These are phyloP conservation scores for Drosophila greeni DNA, from an alignment of 2,888 invertebrate genomes.

Conservation along the genomic window DNA sequence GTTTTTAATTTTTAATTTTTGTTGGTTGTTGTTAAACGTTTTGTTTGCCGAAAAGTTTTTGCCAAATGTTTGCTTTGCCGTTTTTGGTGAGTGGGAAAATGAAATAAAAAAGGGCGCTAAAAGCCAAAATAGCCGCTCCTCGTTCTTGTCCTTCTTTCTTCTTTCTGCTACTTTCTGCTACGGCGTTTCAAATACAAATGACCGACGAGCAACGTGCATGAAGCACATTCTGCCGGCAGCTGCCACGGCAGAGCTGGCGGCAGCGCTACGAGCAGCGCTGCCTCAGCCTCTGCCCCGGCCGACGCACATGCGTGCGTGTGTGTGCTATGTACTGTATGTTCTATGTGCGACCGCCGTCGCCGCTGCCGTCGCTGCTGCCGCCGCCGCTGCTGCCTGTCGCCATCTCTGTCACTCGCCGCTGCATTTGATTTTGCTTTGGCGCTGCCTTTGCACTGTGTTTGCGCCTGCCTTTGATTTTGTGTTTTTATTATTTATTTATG, in stretches of 20 bases:
- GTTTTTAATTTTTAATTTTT: slow-evolving; percentile 13
- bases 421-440: slow-evolving; percentile 68
- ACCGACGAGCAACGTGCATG: slow-evolving; percentile 65
- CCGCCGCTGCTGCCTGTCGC: slow-evolving; percentile 27
- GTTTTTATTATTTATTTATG: slow-evolving; percentile 22
- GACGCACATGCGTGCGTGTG: slow-evolving; percentile 38
- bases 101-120: slow-evolving; percentile 77
- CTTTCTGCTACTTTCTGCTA: slow-evolving; percentile 75
- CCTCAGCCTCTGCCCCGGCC: slow-evolving; percentile 21
- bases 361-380: slow-evolving; percentile 5
- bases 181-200: slow-evolving; percentile 78
- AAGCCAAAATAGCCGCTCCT: slow-evolving; percentile 76
- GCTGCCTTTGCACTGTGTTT: slow-evolving; percentile 59
- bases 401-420: slow-evolving; percentile 63
- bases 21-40: slow-evolving; percentile 47
- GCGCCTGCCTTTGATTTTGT: slow-evolving; percentile 52
- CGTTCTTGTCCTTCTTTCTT: slow-evolving; percentile 72
- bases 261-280: slow-evolving; percentile 37
- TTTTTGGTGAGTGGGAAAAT: slow-evolving; percentile 59
- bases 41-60: slow-evolving; percentile 45
- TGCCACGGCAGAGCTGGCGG: slow-evolving; percentile 27
- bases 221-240: slow-evolving; percentile 47
- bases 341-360: slow-evolving; percentile 39
- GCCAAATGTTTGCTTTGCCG: slow-evolving; percentile 40
- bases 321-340: slow-evolving; percentile 34